Conservation (phyloP, 2,888 invertebrate species). For the Ceriagrion tenellum region DNA sequence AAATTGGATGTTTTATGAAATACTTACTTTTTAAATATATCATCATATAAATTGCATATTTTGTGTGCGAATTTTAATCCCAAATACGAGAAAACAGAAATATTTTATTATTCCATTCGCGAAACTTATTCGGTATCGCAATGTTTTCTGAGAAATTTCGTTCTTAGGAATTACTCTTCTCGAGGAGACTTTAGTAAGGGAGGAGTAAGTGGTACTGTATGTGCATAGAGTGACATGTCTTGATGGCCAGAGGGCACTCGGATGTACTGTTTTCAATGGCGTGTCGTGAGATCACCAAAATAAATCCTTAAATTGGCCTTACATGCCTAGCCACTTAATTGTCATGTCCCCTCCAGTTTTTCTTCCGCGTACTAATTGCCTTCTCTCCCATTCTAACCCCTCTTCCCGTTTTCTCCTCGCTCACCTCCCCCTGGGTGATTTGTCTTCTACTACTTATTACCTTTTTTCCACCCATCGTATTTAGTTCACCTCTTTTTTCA, state of each 20-base stretch:
- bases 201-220: background rate
- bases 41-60: too few species aligned
- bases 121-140: too few species aligned
- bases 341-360: constrained; percentile 1
- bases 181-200: too few species aligned
- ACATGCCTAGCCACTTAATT: background rate
- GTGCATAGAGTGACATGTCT: background rate
- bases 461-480: background rate
- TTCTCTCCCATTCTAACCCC: background rate
- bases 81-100: too few species aligned
- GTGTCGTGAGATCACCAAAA: background rate
- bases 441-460: constrained; percentile 30
- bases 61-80: too few species aligned
- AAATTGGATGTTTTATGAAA: too few species aligned
- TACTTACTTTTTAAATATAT: too few species aligned
- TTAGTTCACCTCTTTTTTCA: background rate
- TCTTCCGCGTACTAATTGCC: constrained; percentile 23
- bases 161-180: too few species aligned
- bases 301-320: background rate
- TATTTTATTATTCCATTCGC: too few species aligned
- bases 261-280: background rate
- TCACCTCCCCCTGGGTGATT: background rate
- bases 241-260: background rate
- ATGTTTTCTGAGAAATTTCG: too few species aligned
- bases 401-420: background rate